A percentile compares a stretch with the other conserved stretches of the same genome.
phyloP scores from a whole-genome alignment of 2,797 vertebrate species.

The Antennarius maculatus region DNA sequence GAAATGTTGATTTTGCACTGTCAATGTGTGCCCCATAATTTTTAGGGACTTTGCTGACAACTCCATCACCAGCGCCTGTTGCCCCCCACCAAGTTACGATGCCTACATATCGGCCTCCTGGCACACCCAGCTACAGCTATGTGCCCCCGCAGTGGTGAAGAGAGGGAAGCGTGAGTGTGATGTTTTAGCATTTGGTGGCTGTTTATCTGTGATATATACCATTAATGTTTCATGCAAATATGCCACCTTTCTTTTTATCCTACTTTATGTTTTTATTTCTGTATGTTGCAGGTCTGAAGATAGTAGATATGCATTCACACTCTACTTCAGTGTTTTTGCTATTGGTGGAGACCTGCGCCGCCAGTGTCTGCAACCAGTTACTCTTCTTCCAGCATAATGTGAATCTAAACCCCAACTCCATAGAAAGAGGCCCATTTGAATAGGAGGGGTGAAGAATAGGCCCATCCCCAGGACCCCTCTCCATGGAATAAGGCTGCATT shows the following conservation, averaged over 20 bases:
- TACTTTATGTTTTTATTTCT: too few relatives aligned
- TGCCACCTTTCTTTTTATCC: too few relatives aligned
- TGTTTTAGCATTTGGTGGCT: background rate
- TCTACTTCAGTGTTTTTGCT: slow-evolving; percentile 89
- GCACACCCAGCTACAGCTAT: slow-evolving; percentile 98
- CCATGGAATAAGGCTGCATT: slow-evolving; percentile 83
- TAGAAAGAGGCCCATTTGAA: slow-evolving; percentile 66
- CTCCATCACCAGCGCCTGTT: slow-evolving; percentile 93
- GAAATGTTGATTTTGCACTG: background rate
- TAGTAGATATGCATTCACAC: slow-evolving; percentile 94
- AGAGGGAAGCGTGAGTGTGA: slow-evolving; percentile 85
- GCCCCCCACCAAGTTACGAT: slow-evolving; percentile 92
- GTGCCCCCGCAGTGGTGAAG: slow-evolving; percentile 98
- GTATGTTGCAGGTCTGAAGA: slow-evolving; percentile 85
- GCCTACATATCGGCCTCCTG: slow-evolving; percentile 92
- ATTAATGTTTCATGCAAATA: too few relatives aligned
- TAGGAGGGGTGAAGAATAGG: slow-evolving; percentile 61
- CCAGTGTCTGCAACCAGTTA: slow-evolving; percentile 90
- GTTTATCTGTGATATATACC: too few relatives aligned
- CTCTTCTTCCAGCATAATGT: slow-evolving; percentile 86
- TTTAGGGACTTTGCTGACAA: slow-evolving; percentile 94
- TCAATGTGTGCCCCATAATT: background rate
- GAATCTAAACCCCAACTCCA: slow-evolving; percentile 77
- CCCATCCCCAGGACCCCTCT: slow-evolving; percentile 76
- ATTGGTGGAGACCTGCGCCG: slow-evolving; percentile 88